Conservation (phyloP, 2,113 vertebrate genomes). For the Grantiella picta region DNA sequence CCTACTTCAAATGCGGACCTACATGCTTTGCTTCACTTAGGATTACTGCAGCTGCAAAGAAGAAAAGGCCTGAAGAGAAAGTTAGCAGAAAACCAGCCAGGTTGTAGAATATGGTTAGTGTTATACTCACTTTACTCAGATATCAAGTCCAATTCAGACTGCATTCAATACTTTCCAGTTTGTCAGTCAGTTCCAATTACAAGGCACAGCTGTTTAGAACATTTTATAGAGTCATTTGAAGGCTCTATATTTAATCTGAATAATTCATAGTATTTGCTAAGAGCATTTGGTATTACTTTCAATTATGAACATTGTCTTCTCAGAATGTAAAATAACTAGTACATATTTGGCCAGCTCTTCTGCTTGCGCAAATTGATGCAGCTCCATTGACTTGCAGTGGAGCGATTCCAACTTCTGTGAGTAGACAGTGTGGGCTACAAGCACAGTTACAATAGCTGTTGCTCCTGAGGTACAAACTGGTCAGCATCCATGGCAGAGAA, state of each 20-base stretch:
- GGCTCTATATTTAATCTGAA: conserved; percentile 60
- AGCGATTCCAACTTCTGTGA: neutral
- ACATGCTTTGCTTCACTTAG: neutral
- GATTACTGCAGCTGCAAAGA: neutral
- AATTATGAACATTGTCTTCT: conserved; percentile 61
- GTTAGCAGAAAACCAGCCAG: neutral
- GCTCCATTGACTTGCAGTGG: conserved; percentile 29
- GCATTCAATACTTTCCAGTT: conserved; percentile 32
- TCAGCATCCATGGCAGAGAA: neutral
- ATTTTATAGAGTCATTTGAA: conserved; percentile 54
- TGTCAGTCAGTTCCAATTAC: conserved; percentile 60
- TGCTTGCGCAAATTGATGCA: conserved; percentile 32
- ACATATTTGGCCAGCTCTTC: conserved; percentile 3
- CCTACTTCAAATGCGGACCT: neutral
- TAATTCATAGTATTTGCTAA: conserved; percentile 49
- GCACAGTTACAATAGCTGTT: neutral
- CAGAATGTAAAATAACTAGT: conserved; percentile 43
- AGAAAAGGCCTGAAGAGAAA: neutral
- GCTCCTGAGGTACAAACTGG: neutral
- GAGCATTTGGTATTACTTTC: conserved; percentile 62
- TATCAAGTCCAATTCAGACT: conserved; percentile 27
- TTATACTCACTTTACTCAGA: neutral
- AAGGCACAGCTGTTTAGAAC: conserved; percentile 63
- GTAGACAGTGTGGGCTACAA: neutral
- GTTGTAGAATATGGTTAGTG: neutral